Evolutionary conservation across 1,140 invertebrate species (phyloP), one percentile per base, ranked within the genome.

Genomic region (Arctopsyche grandis): DNA sequence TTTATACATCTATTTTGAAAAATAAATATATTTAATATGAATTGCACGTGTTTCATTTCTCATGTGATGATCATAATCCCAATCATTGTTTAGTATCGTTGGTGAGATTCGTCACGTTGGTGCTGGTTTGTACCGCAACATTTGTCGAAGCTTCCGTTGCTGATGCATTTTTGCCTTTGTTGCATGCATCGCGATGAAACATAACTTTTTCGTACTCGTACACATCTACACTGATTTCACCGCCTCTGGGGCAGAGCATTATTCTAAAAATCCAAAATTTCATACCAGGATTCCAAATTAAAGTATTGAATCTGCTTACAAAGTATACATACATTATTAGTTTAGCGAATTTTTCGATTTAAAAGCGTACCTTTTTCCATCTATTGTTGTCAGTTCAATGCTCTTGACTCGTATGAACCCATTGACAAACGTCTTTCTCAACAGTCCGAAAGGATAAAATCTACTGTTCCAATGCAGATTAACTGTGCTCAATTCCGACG

Each of bases 381-480:
- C 79, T 9, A 76, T 48, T 26, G 79, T 80, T 56, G 66, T 73
- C 9, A 80, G n/a, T 19, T 26, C 12, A 0, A 80, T 77, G 43
- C 16, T 71, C 12, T 63, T 69, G 0, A 80, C 29, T 73, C 75
- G 43, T 5, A 80, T 52, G 26, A 71, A 80, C 22, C 46, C 75
- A 66, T 77, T 80, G 3, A 80, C 24, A 7, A 77, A 21, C 0
- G 75, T 75, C 71, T 63, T 80, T 44, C 79, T 52, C 4, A 80
- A n/a, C 16, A 80, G 19, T 3, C 66, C 69, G 38, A 80, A 80
- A 0, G 79, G 75, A 73, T 80, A 77, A 14, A 80, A 77, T 58
- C 69, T 7, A 56, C 74, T 80, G 60, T 80, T 80, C 79, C 79
- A 80, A 44, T 80, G 74, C 7, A 80, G 19, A 38, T 76, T 77